A percentile compares a stretch with the other conserved stretches of the same genome.
These are phyloP conservation scores for Chaetura pelagica DNA, from an alignment of 2,113 vertebrate species.

Conservation along the genomic window DNA sequence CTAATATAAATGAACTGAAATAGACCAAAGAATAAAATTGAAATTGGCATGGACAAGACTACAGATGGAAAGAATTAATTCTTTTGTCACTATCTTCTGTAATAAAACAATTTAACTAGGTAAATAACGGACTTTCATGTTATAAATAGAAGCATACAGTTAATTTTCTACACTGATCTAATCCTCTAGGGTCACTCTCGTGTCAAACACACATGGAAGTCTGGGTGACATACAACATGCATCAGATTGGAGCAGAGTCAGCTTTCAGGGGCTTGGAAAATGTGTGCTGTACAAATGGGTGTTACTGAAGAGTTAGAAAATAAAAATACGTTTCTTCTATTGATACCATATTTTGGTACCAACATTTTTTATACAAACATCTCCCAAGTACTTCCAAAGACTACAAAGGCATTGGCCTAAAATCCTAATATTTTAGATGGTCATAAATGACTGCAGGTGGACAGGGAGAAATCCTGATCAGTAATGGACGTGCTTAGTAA, in stretches of 20 bases:
- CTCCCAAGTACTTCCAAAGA: not conserved
- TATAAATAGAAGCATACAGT: not conserved
- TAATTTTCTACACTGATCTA: not conserved
- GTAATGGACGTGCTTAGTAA: not conserved
- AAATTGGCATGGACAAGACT: not conserved
- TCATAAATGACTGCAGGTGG: not conserved
- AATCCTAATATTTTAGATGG: not conserved
- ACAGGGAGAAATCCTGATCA: conserved; percentile 5
- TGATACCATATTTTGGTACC: not conserved
- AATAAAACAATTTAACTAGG: not conserved
- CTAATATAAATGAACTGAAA: not conserved
- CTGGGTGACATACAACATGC: too few relatives aligned
- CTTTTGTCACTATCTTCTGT: not conserved
- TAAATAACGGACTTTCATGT: not conserved
- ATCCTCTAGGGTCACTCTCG: not conserved
- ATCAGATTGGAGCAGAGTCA: not conserved
- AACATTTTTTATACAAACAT: not conserved
- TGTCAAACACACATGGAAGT: not conserved
- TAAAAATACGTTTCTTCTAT: not conserved
- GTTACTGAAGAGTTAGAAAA: not conserved
- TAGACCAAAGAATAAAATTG: not conserved
- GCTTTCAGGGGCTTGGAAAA: not conserved
- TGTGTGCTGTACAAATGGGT: not conserved
- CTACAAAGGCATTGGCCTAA: not conserved
- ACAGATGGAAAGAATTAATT: not conserved